These are phyloP conservation scores for Drosophila hamatofila DNA, from an alignment of 2,888 invertebrate genomes.

Conservation along the genomic window DNA sequence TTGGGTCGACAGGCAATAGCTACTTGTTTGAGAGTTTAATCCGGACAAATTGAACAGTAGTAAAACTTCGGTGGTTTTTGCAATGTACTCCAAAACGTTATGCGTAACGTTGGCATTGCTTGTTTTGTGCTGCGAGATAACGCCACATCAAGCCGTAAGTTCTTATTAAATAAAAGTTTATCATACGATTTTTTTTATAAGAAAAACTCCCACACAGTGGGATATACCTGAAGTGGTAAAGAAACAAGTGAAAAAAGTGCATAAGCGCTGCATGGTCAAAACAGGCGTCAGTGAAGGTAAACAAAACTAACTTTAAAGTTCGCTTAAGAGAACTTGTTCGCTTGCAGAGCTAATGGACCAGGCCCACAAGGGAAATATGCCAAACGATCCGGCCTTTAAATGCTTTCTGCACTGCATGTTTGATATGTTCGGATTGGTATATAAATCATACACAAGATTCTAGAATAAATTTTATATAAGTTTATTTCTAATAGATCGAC, in stretches of 20 bases:
- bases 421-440: conserved; percentile 82
- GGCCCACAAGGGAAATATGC: conserved; percentile 57
- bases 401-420: conserved; percentile 84
- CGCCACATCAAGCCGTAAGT: conserved; percentile 56
- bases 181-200: background rate
- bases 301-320: background rate
- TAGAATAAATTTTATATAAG: background rate
- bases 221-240: conserved; percentile 76
- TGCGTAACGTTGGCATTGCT: conserved; percentile 37
- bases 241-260: conserved; percentile 74
- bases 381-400: conserved; percentile 72
- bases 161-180: background rate
- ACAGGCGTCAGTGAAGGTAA: conserved; percentile 78
- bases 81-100: conserved; percentile 43
- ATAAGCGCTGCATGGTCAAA: conserved; percentile 73
- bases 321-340: background rate
- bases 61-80: background rate
- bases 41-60: background rate
- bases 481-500: conserved; percentile 73
- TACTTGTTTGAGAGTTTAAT: conserved; percentile 1
- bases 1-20: background rate
- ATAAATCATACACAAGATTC: conserved; percentile 9
- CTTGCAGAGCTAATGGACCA: conserved; percentile 57
- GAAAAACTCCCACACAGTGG: conserved; percentile 45
- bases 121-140: conserved; percentile 28